Evolutionary conservation across 2,888 invertebrate species (phyloP).

Genomic region (Diarsia mendica): DNA sequence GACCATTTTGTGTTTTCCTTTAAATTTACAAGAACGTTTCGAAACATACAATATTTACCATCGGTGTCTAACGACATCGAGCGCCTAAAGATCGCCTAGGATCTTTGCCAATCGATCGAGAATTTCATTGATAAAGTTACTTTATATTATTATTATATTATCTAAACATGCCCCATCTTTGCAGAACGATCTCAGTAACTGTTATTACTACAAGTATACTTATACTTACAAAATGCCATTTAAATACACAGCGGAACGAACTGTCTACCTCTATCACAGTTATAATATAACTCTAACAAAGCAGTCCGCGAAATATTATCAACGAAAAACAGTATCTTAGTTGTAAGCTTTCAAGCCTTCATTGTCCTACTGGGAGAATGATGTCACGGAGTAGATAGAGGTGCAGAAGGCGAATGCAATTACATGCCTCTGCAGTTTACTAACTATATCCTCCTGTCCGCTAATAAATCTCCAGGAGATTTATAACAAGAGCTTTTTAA

Average conservation of each 20-base stretch:
- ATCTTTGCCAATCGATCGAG: not conserved
- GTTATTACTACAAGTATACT: not conserved
- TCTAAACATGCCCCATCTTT: not conserved
- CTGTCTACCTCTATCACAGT: constrained; percentile 41
- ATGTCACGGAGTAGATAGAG: constrained; percentile 15
- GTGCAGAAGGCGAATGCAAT: constrained; percentile 19
- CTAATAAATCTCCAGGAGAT: too few species aligned
- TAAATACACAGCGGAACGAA: constrained; percentile 30
- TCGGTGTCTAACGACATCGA: not conserved
- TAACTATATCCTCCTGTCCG: too few species aligned
- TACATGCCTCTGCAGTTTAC: too few species aligned
- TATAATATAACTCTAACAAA: constrained; percentile 44
- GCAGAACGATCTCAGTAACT: not conserved
- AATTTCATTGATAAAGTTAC: too few species aligned
- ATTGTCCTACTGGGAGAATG: constrained; percentile 51
- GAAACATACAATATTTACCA: not conserved
- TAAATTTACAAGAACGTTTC: not conserved
- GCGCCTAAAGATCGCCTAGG: not conserved
- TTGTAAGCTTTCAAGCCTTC: constrained; percentile 46
- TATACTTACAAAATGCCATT: constrained; percentile 34
- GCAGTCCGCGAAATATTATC: constrained; percentile 44
- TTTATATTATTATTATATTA: too few species aligned
- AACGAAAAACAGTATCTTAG: constrained; percentile 56
- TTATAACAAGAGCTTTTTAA: too few species aligned
- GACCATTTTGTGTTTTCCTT: not conserved